Base-by-base conservation (phyloP, 1,140 invertebrate genomes). In the Zophobas morio region DNA sequence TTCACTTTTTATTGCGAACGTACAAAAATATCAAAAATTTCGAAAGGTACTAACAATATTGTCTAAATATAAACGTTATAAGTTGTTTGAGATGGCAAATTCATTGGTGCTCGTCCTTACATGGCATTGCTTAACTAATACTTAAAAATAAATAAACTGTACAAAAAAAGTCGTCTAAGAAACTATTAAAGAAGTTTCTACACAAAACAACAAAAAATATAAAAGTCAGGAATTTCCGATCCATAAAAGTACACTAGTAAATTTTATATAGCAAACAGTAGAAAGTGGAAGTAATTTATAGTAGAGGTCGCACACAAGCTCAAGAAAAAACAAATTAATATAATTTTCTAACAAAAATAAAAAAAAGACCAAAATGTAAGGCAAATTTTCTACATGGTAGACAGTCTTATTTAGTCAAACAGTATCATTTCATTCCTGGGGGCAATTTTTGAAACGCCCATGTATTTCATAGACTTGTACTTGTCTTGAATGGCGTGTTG, bases 401-500 rank as follows among this genome's bases (percentile, higher is more conserved):
- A 66, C 70, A 72, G 70, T 72, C 70, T 72, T 66, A 20, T 51
- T 78, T 72, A 78, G 46, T 74, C 70, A 32, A 74, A 75, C 70
- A 37, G 33, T n/a, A 75, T 71, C 6, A 37, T 70, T 49, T 75
- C 47, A 39, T 80, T 75, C 6, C 70, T 81, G 1, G 84, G 81
- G 5, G 74, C 42, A 35, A 84, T 76, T 40, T 78, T 76, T 6
- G 84, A 80, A 0, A 85, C 82, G 33, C 83, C 81, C 39, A 83
- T 75, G 70, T 81, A 84, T 57, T 84, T 84, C 39, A 54, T 76
- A 1, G 79, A 74, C 70, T 83, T 84, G 66, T 85, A 85, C 60
- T 85, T 85, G 54, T 84, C 84, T 75, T 82, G 80, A 33, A 97
- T 94, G 1, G 96, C 95, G 84, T 95, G 93, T 83, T 97, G 95